Evolutionary conservation across 2,113 vertebrate genomes (phyloP).

Genomic region (Emydura subglobosa): DNA sequence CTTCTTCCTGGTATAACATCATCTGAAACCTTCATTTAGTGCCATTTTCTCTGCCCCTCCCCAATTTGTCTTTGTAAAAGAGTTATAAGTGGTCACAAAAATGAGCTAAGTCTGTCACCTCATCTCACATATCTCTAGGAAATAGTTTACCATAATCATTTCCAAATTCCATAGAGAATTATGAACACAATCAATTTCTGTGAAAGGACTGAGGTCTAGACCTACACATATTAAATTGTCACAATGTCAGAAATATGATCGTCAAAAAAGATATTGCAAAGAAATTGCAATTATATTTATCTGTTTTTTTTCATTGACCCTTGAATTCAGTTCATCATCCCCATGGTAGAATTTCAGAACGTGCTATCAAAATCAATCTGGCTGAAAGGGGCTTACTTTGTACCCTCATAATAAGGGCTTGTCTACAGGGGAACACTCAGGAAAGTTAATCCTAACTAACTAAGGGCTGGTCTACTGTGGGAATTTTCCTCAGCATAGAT

Average conservation of each 20-base stretch:
- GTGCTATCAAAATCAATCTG: conserved; percentile 26
- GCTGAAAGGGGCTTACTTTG: not conserved
- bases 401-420: not conserved
- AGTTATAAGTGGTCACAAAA: not conserved
- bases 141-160: conserved; percentile 13
- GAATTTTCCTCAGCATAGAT: not conserved
- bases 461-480: not conserved
- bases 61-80: not conserved
- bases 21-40: not conserved
- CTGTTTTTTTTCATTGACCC: conserved; percentile 19
- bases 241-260: conserved; percentile 52
- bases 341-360: conserved; percentile 18
- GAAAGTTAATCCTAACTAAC: not conserved
- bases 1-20: not conserved
- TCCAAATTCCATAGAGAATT: not conserved
- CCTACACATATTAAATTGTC: conserved; percentile 61
- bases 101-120: conserved; percentile 20
- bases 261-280: conserved; percentile 26
- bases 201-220: not conserved
- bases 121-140: not conserved
- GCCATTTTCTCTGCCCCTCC: not conserved
- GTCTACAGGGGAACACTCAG: not conserved
- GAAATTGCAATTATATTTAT: conserved; percentile 63
- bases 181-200: conserved; percentile 33
- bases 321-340: conserved; percentile 17